Conservation (phyloP, 2,113 vertebrate genomes). For the Climacteris rufus region DNA sequence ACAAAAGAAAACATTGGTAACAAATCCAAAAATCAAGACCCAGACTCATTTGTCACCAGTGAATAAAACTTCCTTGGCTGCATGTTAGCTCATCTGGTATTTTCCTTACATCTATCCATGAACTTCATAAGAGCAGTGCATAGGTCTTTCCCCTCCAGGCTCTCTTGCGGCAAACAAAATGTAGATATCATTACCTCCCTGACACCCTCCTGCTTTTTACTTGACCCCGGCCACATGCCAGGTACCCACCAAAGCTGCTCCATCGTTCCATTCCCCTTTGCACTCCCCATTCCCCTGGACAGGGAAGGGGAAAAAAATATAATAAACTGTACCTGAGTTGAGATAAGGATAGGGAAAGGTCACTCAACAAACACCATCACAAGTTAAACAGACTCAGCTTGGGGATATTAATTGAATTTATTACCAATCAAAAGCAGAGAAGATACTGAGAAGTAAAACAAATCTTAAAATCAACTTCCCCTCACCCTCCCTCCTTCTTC, state of each 20-base stretch:
- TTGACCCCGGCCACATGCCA: neutral
- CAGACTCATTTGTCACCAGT: neutral
- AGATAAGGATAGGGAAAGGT: neutral
- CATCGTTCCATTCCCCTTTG: neutral
- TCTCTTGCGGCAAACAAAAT: neutral
- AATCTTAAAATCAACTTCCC: neutral
- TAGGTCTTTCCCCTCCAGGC: neutral
- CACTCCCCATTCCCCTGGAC: too few species aligned
- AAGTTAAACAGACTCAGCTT: neutral
- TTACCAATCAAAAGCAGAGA: neutral
- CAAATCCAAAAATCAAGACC: neutral
- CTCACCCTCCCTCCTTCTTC: neutral
- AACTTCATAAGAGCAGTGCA: neutral
- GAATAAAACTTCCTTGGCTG: neutral
- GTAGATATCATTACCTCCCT: fast-evolving
- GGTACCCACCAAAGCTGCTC: neutral
- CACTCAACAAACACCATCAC: neutral
- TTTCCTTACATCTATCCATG: neutral
- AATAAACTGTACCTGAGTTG: neutral
- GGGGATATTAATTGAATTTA: neutral
- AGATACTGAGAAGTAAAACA: neutral
- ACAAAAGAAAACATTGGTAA: neutral
- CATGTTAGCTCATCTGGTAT: neutral
- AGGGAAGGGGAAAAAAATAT: neutral
- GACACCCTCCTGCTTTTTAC: neutral